Conservation (phyloP, 2,113 vertebrate species). For the Hemicordylus capensis region DNA sequence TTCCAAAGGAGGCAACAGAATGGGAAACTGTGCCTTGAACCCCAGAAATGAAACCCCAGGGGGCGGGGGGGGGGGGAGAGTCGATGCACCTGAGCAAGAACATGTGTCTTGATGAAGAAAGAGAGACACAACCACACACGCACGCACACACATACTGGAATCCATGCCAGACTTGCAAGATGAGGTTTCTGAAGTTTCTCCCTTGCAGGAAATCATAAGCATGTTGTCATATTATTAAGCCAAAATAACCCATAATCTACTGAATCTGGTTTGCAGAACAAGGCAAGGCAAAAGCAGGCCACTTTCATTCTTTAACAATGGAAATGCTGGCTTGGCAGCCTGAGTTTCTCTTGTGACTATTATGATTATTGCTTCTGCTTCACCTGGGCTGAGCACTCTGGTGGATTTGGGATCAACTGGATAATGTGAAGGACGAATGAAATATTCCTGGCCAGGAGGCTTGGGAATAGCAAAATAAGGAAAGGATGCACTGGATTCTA, state of each 20-base stretch:
- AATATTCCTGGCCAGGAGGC: constrained; percentile 27
- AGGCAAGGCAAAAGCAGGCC: background rate
- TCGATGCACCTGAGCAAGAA: background rate
- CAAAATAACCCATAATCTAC: background rate
- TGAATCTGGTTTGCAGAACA: background rate
- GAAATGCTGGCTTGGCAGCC: background rate
- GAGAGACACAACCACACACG: background rate
- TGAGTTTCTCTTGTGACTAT: no score
- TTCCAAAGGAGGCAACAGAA: constrained; percentile 9
- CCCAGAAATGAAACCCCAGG: background rate
- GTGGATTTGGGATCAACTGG: background rate
- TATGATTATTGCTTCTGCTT: background rate
- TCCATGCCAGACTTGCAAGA: background rate
- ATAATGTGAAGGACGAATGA: constrained; percentile 11
- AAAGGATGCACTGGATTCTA: constrained; percentile 16
- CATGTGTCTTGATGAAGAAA: background rate
- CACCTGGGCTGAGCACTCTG: background rate
- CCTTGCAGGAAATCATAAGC: background rate
- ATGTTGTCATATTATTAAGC: background rate
- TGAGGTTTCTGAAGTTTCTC: background rate
- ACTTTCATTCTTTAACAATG: background rate
- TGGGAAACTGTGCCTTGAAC: constrained; percentile 20
- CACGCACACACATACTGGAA: background rate
- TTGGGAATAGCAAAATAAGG: constrained; percentile 8
- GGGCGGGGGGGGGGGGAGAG: background rate